Evolutionary conservation across 2,797 vertebrate species (phyloP).

Genomic region (Molossus alvarezi): DNA sequence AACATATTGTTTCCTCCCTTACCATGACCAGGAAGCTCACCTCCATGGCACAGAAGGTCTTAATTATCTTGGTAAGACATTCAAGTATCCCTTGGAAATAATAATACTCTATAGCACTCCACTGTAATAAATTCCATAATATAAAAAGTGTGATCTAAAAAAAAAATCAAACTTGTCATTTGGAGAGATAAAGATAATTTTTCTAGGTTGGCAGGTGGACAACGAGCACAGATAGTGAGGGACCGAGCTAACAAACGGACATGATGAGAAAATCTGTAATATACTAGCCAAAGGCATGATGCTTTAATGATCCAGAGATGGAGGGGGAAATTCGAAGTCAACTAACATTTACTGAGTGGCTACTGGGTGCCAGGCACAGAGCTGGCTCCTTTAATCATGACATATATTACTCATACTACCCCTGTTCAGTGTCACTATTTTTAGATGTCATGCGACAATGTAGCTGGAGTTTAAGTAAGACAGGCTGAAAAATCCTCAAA

Average conservation of each 20-base stretch:
- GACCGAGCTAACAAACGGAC: slow-evolving; percentile 44
- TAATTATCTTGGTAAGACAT: neutral
- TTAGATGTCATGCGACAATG: slow-evolving; percentile 23
- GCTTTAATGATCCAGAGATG: neutral
- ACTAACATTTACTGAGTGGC: neutral
- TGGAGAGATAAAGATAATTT: neutral
- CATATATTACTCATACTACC: neutral
- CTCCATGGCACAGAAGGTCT: neutral
- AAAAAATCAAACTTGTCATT: neutral
- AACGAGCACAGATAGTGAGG: slow-evolving; percentile 46
- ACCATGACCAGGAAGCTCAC: neutral
- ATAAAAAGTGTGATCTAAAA: neutral
- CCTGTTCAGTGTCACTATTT: neutral
- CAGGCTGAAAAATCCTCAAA: neutral
- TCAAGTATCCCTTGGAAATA: neutral
- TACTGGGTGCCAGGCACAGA: neutral
- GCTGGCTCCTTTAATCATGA: neutral
- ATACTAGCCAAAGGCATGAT: neutral
- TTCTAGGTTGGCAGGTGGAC: slow-evolving; percentile 47
- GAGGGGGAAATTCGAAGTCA: neutral
- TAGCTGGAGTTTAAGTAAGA: neutral
- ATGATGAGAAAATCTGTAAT: neutral
- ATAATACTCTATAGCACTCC: neutral
- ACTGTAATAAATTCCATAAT: neutral
- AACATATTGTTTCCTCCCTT: neutral